phyloP scores from a whole-genome alignment of 2,113 vertebrate species.

The Sciurus niger region DNA sequence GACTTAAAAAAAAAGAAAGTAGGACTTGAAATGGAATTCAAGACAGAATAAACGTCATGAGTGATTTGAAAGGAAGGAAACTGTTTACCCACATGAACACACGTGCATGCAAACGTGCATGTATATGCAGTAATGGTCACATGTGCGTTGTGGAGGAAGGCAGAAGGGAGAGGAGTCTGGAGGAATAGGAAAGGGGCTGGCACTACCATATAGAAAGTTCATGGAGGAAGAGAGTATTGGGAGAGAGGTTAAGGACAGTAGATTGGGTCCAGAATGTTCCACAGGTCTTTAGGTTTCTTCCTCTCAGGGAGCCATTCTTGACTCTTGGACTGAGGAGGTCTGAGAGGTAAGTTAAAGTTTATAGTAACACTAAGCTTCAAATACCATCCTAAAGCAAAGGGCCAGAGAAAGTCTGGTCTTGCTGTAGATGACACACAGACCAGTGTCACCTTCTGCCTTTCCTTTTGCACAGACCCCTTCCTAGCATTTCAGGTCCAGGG shows the following conservation, averaged over 20 bases:
- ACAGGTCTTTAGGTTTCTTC: slow-evolving; percentile 11
- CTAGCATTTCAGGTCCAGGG: neutral
- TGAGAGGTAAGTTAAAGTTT: neutral
- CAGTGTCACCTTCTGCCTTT: neutral
- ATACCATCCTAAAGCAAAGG: neutral
- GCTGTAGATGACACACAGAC: neutral
- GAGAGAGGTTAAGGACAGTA: neutral
- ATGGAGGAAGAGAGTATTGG: neutral
- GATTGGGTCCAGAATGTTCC: neutral
- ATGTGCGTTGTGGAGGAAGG: neutral
- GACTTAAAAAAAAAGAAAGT: neutral
- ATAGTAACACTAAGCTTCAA: neutral
- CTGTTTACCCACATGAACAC: neutral
- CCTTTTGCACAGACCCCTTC: neutral
- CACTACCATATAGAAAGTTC: neutral
- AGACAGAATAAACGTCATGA: slow-evolving; percentile 8
- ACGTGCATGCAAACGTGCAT: neutral
- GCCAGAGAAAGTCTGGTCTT: neutral
- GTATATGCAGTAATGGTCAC: neutral
- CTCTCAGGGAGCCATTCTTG: neutral
- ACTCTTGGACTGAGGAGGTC: neutral
- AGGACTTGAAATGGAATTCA: neutral
- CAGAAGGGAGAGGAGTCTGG: neutral
- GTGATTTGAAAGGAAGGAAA: neutral
- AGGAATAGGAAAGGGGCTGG: neutral